Percentiles rank a stretch among this genome's conserved stretches.
These are phyloP conservation scores for Coleophora flavipennella DNA, from an alignment of 2,888 invertebrate species.

Conservation along the genomic window DNA sequence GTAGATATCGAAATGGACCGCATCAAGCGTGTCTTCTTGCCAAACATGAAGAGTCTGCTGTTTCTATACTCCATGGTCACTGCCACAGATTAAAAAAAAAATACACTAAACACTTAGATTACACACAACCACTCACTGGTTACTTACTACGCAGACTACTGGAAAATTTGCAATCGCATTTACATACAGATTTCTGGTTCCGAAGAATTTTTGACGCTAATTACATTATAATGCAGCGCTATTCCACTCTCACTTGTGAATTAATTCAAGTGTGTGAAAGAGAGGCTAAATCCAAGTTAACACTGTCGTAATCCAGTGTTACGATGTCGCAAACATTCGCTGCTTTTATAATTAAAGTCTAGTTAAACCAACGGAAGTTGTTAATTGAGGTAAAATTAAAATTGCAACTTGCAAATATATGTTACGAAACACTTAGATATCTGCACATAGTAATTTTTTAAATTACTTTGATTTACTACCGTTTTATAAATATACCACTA, in stretches of 20 bases:
- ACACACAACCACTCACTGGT: slow-evolving; percentile 54
- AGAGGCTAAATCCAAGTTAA: slow-evolving; percentile 26
- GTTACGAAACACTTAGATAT: too few species aligned
- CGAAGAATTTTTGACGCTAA: slow-evolving; percentile 49
- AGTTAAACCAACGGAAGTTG: slow-evolving; percentile 10
- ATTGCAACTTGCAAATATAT: too few species aligned
- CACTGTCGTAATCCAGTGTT: slow-evolving; percentile 37
- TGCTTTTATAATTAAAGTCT: slow-evolving; percentile 34
- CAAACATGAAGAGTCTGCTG: slow-evolving; percentile 42
- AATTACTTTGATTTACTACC: too few species aligned
- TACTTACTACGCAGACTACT: slow-evolving; percentile 47
- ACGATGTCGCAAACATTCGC: slow-evolving; percentile 34
- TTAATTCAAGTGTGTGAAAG: slow-evolving; percentile 30
- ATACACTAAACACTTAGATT: slow-evolving; percentile 21
- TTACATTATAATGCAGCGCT: slow-evolving; percentile 41
- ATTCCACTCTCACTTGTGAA: slow-evolving; percentile 39
- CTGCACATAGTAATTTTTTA: too few species aligned
- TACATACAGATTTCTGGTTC: slow-evolving; percentile 69
- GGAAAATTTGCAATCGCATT: slow-evolving; percentile 55
- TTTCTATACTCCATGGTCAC: slow-evolving; percentile 56
- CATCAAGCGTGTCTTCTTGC: slow-evolving; percentile 41
- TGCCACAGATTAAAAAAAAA: slow-evolving; percentile 12
- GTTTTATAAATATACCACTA: too few species aligned
- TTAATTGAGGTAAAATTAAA: background rate
- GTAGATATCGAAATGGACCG: slow-evolving; percentile 54